Conservation (phyloP, 2,797 vertebrate species). For the Numenius phaeopus region DNA sequence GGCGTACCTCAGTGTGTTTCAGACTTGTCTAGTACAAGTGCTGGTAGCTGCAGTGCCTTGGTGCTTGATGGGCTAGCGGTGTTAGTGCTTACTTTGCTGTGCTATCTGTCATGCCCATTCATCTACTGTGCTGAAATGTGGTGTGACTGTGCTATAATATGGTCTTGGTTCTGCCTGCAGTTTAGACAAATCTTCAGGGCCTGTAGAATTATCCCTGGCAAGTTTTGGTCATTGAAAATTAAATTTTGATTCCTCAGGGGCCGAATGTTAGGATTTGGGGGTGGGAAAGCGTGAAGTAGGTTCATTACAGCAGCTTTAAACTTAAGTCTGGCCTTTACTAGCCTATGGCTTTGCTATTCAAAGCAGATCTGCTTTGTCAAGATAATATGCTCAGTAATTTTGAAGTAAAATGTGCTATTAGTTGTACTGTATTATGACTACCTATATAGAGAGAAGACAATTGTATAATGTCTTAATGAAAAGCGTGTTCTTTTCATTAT, state of each 20-base stretch:
- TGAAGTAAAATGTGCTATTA: neutral
- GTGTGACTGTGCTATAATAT: neutral
- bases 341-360: neutral
- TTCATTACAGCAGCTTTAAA: neutral
- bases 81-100: neutral
- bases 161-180: neutral
- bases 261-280: neutral
- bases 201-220: neutral
- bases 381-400: neutral
- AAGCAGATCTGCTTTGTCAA: neutral
- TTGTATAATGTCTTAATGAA: neutral
- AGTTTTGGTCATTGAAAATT: neutral
- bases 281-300: neutral
- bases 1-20: neutral
- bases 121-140: neutral
- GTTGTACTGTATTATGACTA: neutral
- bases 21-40: rapidly evolving
- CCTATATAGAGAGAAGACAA: neutral
- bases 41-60: neutral
- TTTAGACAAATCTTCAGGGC: neutral
- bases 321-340: neutral
- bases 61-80: rapidly evolving
- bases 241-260: neutral
- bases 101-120: rapidly evolving
- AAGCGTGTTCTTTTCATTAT: neutral